Evolutionary conservation across 2,797 vertebrate genomes (phyloP).

Genomic region (Delichon dasypus): DNA sequence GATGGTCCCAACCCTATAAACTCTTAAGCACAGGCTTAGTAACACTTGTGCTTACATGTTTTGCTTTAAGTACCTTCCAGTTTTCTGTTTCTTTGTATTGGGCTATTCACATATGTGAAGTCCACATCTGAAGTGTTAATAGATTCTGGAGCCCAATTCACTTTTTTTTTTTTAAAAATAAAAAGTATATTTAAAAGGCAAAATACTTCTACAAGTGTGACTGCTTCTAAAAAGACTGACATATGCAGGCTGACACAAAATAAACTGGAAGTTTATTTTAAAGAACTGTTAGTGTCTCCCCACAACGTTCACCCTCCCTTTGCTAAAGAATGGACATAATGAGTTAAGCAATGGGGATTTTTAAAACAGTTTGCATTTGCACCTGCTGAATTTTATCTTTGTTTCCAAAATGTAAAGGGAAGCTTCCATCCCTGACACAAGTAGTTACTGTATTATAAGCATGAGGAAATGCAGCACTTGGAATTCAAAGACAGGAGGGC

Average conservation of each 20-base stretch:
- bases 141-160: not conserved
- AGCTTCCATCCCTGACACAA: not conserved
- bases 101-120: not conserved
- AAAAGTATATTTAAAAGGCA: conserved; percentile 13
- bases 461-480: not conserved
- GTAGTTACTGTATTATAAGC: not conserved
- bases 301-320: not conserved
- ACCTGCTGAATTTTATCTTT: not conserved
- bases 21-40: not conserved
- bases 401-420: not conserved
- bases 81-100: not conserved
- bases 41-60: not conserved
- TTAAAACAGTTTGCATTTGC: not conserved
- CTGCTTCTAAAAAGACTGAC: conserved; percentile 20
- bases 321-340: not conserved
- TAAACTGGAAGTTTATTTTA: conserved; percentile 17
- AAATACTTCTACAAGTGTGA: not conserved
- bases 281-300: not conserved
- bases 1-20: not conserved
- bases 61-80: not conserved
- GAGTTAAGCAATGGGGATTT: not conserved
- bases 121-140: not conserved
- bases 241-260: conserved; percentile 39
- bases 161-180: not conserved
- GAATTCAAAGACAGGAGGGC: not conserved